A percentile compares a stretch with the other conserved stretches of the same genome.
These are phyloP conservation scores for Xenopus petersii DNA, from an alignment of 2,797 vertebrate genomes.

Conservation along the genomic window DNA sequence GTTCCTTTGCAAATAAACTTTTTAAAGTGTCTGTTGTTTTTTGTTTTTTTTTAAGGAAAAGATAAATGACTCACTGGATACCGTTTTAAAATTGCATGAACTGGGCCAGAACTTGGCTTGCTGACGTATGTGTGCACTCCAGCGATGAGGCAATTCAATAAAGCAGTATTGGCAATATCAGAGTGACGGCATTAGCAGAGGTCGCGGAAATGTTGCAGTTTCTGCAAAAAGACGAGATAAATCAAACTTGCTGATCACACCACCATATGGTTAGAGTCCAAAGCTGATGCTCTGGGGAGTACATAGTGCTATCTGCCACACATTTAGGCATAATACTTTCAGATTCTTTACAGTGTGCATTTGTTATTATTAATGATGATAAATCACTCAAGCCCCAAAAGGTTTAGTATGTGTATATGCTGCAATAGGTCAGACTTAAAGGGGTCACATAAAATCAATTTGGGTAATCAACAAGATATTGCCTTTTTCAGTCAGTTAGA, in stretches of 20 bases:
- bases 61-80: no score
- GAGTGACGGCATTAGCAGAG: no score
- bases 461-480: conserved; percentile 35
- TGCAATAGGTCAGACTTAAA: conserved; percentile 27
- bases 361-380: conserved; percentile 32
- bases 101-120: no score
- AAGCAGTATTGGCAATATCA: no score
- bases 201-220: background rate
- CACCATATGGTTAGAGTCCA: conserved; percentile 7
- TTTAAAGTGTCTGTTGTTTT: no score
- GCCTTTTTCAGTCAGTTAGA: background rate
- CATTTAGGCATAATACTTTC: conserved; percentile 19
- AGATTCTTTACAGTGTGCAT: conserved; percentile 14
- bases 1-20: no score
- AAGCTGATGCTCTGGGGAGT: conserved; percentile 13
- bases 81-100: no score
- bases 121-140: no score
- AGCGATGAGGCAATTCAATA: no score
- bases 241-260: background rate
- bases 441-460: conserved; percentile 38
- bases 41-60: no score
- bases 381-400: conserved; percentile 13
- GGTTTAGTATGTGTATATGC: conserved; percentile 10
- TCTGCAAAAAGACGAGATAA: background rate
- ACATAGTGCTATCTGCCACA: conserved; percentile 13